Evolutionary conservation across 2,888 invertebrate species (phyloP), one percentile per base, ranked within the genome.

Genomic region (Ephialtes manifestator): DNA sequence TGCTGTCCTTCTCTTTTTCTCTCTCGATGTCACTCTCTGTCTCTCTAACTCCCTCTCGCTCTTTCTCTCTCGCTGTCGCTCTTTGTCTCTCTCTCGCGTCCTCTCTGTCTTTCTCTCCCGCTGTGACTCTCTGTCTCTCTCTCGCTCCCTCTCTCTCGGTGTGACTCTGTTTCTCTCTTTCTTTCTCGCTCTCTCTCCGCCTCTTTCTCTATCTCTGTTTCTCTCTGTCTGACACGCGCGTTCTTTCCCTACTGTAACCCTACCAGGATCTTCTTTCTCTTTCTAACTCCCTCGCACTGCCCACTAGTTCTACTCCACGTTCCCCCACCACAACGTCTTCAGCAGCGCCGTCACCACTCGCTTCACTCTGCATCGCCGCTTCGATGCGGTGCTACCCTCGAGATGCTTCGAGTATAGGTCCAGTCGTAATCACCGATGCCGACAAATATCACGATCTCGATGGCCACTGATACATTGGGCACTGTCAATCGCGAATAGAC

Each of bases 251-350:
- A 18, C 58, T n/a, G 20, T 7, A n/a, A 43, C n/a, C 48, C 43
- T 48, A 70, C 68, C 71, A 81, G 72, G 55, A 77, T 81, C 71
- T 83, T 79, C 83, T 83, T 63, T 85, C 83, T 68, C 81, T 67
- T 60, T 86, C 83, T 55, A 60, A 70, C 78, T 85, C 71, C 81
- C 78, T 86, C 81, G 48, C 67, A 8, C 81, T 63, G 86, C 77
- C 83, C 48, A 53, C 71, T 77, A 35, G 65, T 39, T n/a, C 46
- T 68, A 43, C 18, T n/a, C 15, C 15, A 81, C 67, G 48, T 68
- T 46, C 8, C 81, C 35, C 84, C 65, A 15, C 43, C 35, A 35
- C 74, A 43, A 18, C 67, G 63, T 35, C 58, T 20, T 55, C 43
- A 24, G 85, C 83, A 72, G 65, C 70, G 53, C 72, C 72, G 81